Conservation (phyloP, 2,113 vertebrate genomes). For the Piprites chloris region DNA sequence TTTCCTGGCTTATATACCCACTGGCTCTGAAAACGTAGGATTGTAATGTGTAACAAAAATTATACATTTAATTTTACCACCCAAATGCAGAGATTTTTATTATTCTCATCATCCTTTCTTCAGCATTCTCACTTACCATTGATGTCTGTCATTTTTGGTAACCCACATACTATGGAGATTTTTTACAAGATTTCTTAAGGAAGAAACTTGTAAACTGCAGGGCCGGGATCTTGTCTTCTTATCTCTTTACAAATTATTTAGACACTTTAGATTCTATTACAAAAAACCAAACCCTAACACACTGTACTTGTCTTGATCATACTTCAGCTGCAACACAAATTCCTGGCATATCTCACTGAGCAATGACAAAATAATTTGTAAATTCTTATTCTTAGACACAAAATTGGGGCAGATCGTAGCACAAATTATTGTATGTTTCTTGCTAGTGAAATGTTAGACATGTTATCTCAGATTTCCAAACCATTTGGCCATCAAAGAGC, state of each 20-base stretch:
- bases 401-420: neutral
- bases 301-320: neutral
- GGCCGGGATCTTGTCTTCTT: neutral
- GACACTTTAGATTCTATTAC: neutral
- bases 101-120: neutral
- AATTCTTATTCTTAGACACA: neutral
- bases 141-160: neutral
- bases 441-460: neutral
- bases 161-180: neutral
- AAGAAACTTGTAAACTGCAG: neutral
- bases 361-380: neutral
- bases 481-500: neutral
- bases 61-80: neutral
- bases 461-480: neutral
- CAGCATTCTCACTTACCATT: neutral
- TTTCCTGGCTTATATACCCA: neutral
- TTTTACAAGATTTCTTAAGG: neutral
- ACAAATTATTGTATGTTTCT: neutral
- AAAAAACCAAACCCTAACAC: neutral
- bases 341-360: neutral
- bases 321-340: neutral
- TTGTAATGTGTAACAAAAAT: neutral
- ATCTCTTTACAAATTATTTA: neutral
- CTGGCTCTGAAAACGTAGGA: neutral
- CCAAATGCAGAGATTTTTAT: neutral